Base-by-base conservation (phyloP, 2,113 vertebrate species). In the Sceloporus tristichus region DNA sequence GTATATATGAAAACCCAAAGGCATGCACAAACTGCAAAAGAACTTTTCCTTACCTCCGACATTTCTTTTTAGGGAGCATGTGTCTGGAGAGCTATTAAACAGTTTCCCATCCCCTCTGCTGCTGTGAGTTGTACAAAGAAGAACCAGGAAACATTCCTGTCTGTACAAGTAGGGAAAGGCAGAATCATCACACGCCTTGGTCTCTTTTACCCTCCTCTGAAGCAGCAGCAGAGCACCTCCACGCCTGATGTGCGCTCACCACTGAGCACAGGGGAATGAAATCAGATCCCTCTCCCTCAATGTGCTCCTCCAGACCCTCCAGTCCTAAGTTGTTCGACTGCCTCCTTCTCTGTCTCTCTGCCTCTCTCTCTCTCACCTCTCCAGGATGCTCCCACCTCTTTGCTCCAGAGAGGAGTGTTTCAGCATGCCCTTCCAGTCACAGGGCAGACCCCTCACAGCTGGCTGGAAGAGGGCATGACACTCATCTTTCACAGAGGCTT, bases 401-500 rank as follows among this genome's bases (percentile, higher is more conserved):
- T 94, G 91, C 94, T 94, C 94, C 91, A 92, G 86, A 92, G 92
- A 91, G 96, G 84, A 89, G 96, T 88, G 96, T 95, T 94, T 94
- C 94, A 84, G 94, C 95, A 91, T 77, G 94, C 95, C 92, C 94
- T 95, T 95, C 79, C 95, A 96, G 97, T 97, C 97, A 96, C 79
- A 97, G 97, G 97, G 96, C 97, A 97, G 98, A 97, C 97, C 98
- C 97, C 98, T 97, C 94, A 97, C 98, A 98, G 98, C 98, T 98
- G 97, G 97, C 97, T 97, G 85, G 97, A 95, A 96, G 97, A 97
- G 98, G 98, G 96, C 98, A 97, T 96, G 97, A 98, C 98, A 98
- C 98, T 97, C 98, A 98, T 98, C 98, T 97, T 98, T 98, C 98
- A 98, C 98, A 98, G 96, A 98, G 97, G 97, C 98, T 96, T 98